Percentiles rank a stretch among this genome's conserved stretches.
phyloP scores from a whole-genome alignment of 2,113 vertebrate genomes.

The Ardeotis arabs region DNA sequence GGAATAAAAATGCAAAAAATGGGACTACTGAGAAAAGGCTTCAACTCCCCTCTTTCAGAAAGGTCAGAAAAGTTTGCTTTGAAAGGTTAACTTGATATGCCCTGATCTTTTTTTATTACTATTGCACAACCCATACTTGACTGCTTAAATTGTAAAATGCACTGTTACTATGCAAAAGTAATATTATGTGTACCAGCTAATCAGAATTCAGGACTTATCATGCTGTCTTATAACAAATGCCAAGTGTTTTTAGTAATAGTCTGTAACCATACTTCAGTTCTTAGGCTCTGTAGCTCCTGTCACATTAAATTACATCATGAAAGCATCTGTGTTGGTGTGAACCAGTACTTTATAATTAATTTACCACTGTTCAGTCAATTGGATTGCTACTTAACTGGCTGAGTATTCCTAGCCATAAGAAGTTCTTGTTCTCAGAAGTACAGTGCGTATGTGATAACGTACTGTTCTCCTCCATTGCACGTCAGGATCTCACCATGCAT shows the following conservation, averaged over 20 bases:
- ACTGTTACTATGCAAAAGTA: not conserved
- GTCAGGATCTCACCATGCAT: not conserved
- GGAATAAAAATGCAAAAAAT: not conserved
- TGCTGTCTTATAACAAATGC: not conserved
- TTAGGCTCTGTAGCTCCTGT: not conserved
- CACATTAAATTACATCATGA: not conserved
- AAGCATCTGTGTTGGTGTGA: constrained; percentile 20
- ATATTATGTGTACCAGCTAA: not conserved
- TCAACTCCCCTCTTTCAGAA: not conserved
- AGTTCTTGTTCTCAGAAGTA: not conserved
- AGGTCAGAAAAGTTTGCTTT: not conserved
- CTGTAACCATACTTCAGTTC: not conserved
- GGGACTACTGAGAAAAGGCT: not conserved
- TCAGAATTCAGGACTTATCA: not conserved
- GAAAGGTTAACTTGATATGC: not conserved
- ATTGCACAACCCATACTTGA: not conserved
- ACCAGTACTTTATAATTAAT: constrained; percentile 2
- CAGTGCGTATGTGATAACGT: not conserved
- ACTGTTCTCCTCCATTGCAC: not conserved
- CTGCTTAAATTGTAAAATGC: not conserved
- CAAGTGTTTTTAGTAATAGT: not conserved
- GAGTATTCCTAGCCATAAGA: not conserved
- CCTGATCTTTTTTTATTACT: not conserved
- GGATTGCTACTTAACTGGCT: not conserved
- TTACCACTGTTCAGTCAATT: not conserved